Evolutionary conservation across 2,113 vertebrate genomes (phyloP).

Genomic region (Synchiropus splendidus): DNA sequence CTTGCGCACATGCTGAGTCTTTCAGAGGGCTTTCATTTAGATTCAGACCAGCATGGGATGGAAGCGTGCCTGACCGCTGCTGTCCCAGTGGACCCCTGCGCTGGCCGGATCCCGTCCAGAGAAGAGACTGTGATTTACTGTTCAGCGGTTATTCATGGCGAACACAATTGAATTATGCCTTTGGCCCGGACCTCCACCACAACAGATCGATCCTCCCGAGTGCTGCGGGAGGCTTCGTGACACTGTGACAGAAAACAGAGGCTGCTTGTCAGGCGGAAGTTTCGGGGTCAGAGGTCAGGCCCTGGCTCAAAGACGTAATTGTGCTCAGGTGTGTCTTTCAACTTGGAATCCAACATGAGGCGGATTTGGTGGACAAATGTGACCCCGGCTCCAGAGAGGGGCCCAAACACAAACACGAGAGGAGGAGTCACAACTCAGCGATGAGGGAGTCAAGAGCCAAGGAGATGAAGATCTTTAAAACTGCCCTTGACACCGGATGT

Average conservation of each 20-base stretch:
- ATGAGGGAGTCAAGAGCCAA: too few species aligned
- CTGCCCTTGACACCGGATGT: too few species aligned
- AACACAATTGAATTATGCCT: constrained; percentile 56
- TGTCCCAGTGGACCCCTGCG: constrained; percentile 43
- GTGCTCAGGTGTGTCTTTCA: constrained; percentile 1
- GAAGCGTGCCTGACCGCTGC: constrained; percentile 34
- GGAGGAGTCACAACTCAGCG: too few species aligned
- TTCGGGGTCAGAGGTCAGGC: constrained; percentile 8
- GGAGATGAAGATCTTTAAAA: too few species aligned
- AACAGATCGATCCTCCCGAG: constrained; percentile 24
- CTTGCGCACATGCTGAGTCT: constrained; percentile 45
- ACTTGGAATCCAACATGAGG: not conserved
- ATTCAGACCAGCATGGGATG: constrained; percentile 48
- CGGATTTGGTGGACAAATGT: too few species aligned
- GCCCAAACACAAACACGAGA: too few species aligned
- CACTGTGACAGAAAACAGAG: constrained; percentile 28
- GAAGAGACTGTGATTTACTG: constrained; percentile 45
- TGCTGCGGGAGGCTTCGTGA: constrained; percentile 24
- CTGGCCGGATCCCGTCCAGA: too few species aligned
- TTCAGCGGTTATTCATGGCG: constrained; percentile 43
- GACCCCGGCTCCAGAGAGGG: too few species aligned
- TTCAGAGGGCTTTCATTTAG: constrained; percentile 44
- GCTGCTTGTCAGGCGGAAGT: constrained; percentile 6
- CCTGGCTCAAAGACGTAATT: constrained; percentile 1
- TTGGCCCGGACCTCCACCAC: constrained; percentile 15